Evolutionary conservation across 30 jellyfish, hydroid and myxozoan genomes (phyloP).

Genomic region (Aurelia coerulea): DNA sequence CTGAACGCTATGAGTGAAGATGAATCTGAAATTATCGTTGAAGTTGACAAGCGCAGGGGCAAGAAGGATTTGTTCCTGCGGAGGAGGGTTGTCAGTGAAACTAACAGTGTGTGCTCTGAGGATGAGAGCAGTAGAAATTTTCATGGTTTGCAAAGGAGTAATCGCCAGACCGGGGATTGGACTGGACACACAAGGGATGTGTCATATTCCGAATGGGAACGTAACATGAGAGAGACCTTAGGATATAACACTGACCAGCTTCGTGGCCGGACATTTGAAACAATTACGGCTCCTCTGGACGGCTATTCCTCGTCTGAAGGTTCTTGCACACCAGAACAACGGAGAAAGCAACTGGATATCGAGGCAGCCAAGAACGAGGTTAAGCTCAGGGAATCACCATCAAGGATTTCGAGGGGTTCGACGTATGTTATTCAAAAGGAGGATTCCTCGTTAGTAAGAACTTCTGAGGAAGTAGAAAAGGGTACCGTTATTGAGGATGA

Average conservation of each 20-base stretch:
- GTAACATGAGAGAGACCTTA: too few relatives aligned
- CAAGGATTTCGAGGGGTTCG: not conserved
- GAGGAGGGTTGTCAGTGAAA: conserved; percentile 26
- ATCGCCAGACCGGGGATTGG: not conserved
- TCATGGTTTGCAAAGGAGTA: not conserved
- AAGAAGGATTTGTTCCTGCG: conserved; percentile 49
- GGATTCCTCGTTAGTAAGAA: not conserved
- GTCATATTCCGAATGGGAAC: too few relatives aligned
- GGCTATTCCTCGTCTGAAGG: too few relatives aligned
- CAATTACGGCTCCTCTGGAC: too few relatives aligned
- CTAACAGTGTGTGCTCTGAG: not conserved
- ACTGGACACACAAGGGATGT: too few relatives aligned
- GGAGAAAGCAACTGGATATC: too few relatives aligned
- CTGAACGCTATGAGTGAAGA: conserved; percentile 61
- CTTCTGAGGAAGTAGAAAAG: not conserved
- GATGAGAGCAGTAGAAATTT: not conserved
- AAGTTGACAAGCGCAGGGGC: conserved; percentile 48
- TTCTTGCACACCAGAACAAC: too few relatives aligned
- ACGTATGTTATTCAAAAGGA: conserved; percentile 1
- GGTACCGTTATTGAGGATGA: not conserved
- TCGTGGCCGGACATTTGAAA: too few relatives aligned
- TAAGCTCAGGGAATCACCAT: not conserved
- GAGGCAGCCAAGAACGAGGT: too few relatives aligned
- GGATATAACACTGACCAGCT: too few relatives aligned
- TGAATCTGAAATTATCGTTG: conserved; percentile 43